Conservation (phyloP, 1,140 invertebrate genomes). For the Drosophila dunni region DNA sequence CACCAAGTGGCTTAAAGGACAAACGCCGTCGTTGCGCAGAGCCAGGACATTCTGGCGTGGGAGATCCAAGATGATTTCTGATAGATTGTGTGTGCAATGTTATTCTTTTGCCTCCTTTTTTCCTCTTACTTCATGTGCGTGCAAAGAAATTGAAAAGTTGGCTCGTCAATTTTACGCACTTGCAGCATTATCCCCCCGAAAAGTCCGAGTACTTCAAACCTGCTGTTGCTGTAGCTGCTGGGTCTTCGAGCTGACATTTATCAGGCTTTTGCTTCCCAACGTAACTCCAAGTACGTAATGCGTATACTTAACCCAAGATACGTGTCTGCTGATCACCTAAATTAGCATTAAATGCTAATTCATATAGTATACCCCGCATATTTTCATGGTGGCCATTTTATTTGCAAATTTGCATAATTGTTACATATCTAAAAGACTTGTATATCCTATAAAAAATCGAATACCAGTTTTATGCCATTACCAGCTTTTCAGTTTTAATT, state of each 20-base stretch:
- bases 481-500: background rate
- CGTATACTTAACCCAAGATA: background rate
- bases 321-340: background rate
- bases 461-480: background rate
- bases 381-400: background rate
- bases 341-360: conserved; percentile 28
- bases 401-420: background rate
- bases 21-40: conserved; percentile 44
- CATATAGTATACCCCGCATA: conserved; percentile 8
- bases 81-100: conserved; percentile 11
- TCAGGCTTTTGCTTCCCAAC: conserved; percentile 31
- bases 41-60: conserved; percentile 43
- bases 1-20: conserved; percentile 76
- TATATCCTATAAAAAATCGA: background rate
- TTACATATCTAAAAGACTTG: background rate
- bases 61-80: conserved; percentile 10
- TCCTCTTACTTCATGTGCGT: background rate
- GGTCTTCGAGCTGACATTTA: conserved; percentile 46
- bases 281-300: background rate
- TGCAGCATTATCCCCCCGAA: background rate
- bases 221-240: conserved; percentile 6
- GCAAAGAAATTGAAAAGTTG: conserved; percentile 29
- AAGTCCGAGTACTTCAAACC: background rate
- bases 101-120: background rate
- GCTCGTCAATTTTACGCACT: conserved; percentile 23